Evolutionary conservation across 2,888 invertebrate species (phyloP).

Genomic region (Plusia festucae): DNA sequence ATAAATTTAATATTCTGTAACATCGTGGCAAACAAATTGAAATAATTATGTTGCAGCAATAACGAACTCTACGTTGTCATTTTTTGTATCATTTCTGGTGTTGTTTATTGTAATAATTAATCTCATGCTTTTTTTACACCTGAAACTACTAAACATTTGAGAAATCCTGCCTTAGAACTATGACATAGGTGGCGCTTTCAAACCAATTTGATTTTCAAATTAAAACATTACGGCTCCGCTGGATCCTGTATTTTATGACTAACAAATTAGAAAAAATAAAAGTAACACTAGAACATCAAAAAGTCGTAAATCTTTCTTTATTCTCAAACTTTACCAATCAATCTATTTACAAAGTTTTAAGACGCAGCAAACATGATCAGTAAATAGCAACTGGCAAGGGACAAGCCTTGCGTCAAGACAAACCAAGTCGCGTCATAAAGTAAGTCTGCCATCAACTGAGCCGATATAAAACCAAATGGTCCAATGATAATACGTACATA

Average conservation of each 20-base stretch:
- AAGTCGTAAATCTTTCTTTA: not conserved
- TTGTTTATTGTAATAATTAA: too few relatives aligned
- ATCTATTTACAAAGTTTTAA: not conserved
- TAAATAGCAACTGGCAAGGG: conserved; percentile 1
- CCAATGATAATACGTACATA: conserved; percentile 79
- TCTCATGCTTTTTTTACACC: too few relatives aligned
- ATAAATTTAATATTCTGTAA: conserved; percentile 5
- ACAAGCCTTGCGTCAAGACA: conserved; percentile 34
- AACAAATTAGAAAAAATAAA: not conserved
- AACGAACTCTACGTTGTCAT: not conserved
- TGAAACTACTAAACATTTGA: too few relatives aligned
- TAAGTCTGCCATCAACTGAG: conserved; percentile 67
- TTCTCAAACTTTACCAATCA: not conserved
- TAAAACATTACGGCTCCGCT: too few relatives aligned
- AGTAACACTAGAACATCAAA: not conserved
- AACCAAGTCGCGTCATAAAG: conserved; percentile 52
- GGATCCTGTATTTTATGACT: not conserved
- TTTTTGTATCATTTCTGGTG: too few relatives aligned
- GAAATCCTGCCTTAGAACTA: too few relatives aligned
- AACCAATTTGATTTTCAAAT: too few relatives aligned
- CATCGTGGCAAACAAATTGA: conserved; percentile 2
- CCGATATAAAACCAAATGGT: conserved; percentile 81
- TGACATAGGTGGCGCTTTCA: too few relatives aligned
- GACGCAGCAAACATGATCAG: conserved; percentile 9
- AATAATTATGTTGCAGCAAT: not conserved